Conservation (phyloP, 2,888 invertebrate genomes). For the Drosophila tripunctata region DNA sequence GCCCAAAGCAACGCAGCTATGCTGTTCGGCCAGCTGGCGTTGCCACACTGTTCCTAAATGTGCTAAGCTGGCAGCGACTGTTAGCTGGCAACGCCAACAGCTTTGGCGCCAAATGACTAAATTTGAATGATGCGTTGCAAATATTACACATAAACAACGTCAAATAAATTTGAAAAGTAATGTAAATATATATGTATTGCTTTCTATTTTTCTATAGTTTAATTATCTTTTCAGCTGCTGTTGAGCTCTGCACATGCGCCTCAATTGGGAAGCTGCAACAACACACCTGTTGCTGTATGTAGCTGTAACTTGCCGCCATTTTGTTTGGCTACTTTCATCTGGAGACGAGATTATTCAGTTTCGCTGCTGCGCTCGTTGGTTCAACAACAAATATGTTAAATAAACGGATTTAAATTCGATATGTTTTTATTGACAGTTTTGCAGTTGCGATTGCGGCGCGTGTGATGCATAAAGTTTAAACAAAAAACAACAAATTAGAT, state of each 20-base stretch:
- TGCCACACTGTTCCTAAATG: slow-evolving; percentile 25
- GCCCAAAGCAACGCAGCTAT: not conserved
- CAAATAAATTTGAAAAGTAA: not conserved
- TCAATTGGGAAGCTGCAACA: slow-evolving; percentile 88
- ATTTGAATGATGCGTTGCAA: not conserved
- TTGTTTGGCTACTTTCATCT: slow-evolving; percentile 23
- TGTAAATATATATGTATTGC: too few species aligned
- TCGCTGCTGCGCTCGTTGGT: slow-evolving; percentile 45
- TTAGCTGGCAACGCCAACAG: slow-evolving; percentile 13
- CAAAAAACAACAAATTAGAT: slow-evolving; percentile 13
- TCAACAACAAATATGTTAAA: slow-evolving; percentile 40
- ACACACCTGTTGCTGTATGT: slow-evolving; percentile 52
- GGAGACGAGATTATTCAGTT: slow-evolving; percentile 65
- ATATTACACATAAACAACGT: not conserved
- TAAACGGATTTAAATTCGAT: not conserved
- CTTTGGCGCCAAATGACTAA: not conserved
- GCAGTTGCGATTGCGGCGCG: slow-evolving; percentile 17
- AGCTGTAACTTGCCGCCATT: slow-evolving; percentile 25
- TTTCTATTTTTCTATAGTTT: too few species aligned
- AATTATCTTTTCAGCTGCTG: not conserved
- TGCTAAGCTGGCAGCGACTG: not conserved
- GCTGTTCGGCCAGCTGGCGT: not conserved
- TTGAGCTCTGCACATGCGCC: slow-evolving; percentile 48
- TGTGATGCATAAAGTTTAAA: slow-evolving; percentile 4
- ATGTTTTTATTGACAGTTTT: slow-evolving; percentile 25